Percentiles rank a stretch among this genome's conserved stretches.
Conservation (phyloP, 2,113 vertebrate genomes). For the Natator depressus region DNA sequence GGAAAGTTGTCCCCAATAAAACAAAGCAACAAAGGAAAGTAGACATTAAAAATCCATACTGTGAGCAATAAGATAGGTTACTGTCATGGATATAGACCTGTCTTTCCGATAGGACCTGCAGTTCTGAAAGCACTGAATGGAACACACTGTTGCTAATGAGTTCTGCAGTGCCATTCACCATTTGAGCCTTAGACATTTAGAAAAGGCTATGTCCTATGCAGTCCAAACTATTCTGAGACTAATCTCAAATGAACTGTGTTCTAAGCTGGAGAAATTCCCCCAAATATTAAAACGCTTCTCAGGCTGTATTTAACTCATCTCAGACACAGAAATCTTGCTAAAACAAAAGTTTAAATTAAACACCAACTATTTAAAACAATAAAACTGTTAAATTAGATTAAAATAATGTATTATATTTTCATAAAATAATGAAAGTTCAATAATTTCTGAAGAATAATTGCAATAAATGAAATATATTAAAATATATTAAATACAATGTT, state of each 20-base stretch:
- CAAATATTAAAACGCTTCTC: background rate
- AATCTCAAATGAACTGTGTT: background rate
- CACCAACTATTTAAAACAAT: background rate
- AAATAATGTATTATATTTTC: slow-evolving; percentile 14
- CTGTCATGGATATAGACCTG: background rate
- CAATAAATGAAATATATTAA: background rate
- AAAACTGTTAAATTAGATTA: background rate
- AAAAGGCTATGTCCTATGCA: accelerated
- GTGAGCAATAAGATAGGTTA: background rate
- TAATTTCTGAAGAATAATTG: background rate
- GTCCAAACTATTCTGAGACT: background rate
- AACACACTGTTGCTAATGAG: background rate
- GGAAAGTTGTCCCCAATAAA: background rate
- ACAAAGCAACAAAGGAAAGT: background rate
- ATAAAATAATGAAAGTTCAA: background rate
- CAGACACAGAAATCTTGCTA: background rate
- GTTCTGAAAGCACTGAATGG: background rate
- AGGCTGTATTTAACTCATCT: background rate
- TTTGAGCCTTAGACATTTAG: background rate
- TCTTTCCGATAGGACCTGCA: background rate
- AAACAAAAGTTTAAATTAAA: background rate
- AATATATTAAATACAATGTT: background rate
- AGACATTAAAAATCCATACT: background rate
- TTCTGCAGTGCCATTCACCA: background rate
- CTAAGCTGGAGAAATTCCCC: background rate